Evolutionary conservation across 2,888 invertebrate species (phyloP).

Genomic region (Aphidius colemani): DNA sequence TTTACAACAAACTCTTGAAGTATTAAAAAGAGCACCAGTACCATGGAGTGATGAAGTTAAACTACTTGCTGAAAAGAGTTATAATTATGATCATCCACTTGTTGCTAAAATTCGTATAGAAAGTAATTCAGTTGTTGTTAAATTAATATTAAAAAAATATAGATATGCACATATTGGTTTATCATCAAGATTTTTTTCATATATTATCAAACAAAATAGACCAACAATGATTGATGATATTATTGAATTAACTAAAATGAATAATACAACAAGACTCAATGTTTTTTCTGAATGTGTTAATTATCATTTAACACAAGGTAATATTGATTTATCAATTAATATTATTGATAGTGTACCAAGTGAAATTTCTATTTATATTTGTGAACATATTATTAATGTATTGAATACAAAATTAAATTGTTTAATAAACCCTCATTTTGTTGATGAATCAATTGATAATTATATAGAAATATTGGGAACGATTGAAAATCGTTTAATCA

Average conservation of each 20-base stretch:
- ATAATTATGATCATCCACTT: conserved; percentile 52
- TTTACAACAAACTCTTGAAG: conserved; percentile 48
- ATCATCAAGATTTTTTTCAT: conserved; percentile 49
- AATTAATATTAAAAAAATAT: conserved; percentile 60
- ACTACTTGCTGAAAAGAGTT: conserved; percentile 47
- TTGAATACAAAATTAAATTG: conserved; percentile 33
- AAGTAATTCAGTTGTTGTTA: conserved; percentile 56
- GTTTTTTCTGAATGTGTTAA: conserved; percentile 48
- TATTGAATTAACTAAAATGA: conserved; percentile 45
- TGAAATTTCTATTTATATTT: conserved; percentile 43
- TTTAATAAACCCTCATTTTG: conserved; percentile 37
- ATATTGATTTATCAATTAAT: conserved; percentile 47
- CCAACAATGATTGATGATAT: conserved; percentile 57
- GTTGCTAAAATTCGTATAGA: conserved; percentile 54
- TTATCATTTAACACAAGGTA: conserved; percentile 50
- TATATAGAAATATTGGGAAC: conserved; percentile 44
- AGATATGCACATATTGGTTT: conserved; percentile 55
- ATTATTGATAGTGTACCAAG: conserved; percentile 47
- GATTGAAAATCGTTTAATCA: conserved; percentile 26
- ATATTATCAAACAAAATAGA: conserved; percentile 51
- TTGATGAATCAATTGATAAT: conserved; percentile 32
- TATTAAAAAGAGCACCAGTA: conserved; percentile 54
- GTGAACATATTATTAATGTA: conserved; percentile 42
- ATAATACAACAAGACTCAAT: conserved; percentile 41
- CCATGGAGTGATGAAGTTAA: conserved; percentile 57